These are phyloP conservation scores for Panorpa germanica DNA, from an alignment of 2,888 invertebrate genomes.

Conservation along the genomic window DNA sequence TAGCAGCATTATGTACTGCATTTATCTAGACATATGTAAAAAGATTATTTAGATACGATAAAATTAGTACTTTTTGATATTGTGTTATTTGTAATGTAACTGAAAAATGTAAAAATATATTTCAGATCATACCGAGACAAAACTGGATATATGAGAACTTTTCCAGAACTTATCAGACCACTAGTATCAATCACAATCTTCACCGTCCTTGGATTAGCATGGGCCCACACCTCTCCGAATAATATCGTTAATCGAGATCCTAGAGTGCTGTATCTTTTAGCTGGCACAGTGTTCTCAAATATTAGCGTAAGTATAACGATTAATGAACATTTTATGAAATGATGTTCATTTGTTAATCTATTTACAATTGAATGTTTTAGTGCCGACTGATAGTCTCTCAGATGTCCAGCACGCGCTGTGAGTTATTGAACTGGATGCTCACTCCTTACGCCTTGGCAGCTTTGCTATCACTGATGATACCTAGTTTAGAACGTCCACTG, in stretches of 20 bases:
- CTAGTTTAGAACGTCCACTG: conserved; percentile 40
- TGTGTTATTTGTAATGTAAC: neutral
- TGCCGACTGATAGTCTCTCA: conserved; percentile 93
- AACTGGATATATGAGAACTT: conserved; percentile 69
- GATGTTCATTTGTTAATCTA: conserved; percentile 5
- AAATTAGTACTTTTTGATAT: conserved; percentile 1
- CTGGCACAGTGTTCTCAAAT: conserved; percentile 93
- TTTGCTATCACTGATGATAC: conserved; percentile 23
- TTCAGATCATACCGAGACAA: conserved; percentile 64
- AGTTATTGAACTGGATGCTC: conserved; percentile 55
- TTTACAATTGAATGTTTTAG: conserved; percentile 31
- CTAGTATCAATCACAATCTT: conserved; percentile 59
- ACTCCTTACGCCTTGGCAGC: conserved; percentile 34
- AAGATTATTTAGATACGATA: neutral
- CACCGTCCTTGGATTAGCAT: conserved; percentile 54
- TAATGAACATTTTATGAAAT: conserved; percentile 5
- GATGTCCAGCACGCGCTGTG: conserved; percentile 88
- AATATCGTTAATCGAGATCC: conserved; percentile 71
- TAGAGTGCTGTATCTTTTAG: conserved; percentile 67
- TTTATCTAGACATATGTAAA: neutral
- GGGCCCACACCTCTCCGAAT: conserved; percentile 68
- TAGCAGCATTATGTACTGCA: too few relatives aligned
- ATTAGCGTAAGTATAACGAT: conserved; percentile 66
- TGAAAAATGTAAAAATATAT: conserved; percentile 10
- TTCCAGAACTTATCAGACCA: conserved; percentile 73